Base-by-base conservation (phyloP, 2,888 invertebrate species). In the Sphinx pinastri region DNA sequence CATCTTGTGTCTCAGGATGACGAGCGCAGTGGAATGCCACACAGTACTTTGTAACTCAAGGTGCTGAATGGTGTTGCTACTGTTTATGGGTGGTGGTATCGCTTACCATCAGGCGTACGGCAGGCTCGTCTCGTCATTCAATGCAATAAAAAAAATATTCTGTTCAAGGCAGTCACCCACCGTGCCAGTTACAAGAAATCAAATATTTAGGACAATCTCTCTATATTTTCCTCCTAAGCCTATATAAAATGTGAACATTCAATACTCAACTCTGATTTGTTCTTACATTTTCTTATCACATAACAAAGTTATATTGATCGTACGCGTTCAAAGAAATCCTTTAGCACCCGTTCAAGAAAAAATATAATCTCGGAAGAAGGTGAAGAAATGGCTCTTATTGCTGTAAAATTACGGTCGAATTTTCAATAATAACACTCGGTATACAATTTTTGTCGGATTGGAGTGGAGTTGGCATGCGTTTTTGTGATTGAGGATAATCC, bases 241-340 rank as follows among this genome's bases (percentile, higher is more conserved):
- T 55, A 55, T 55, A n/a, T 2, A 19, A 38, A 38, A 38, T 38
- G 38, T 57, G 7, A 57, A 60, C 45, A 60, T 60, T n/a, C 45
- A 16, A 60, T 60, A 74, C 77, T 83, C 80, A 80, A 81, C 79
- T 82, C 77, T 81, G 80, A 81, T 82, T 31, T 58, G 45, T 51
- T 52, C 51, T 38, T 52, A 49, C 31, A 58, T 51, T 82, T 81
- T 77, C 82, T 81, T 81, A 76, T 81, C 75, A 77, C 73, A 69
- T 25, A 52, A 25, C 59, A 54, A 69, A 52, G 73, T 76, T 73
- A 76, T 86, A 87, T 86, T 80, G 89, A 88, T 85, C 84, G 84
- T 76, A 79, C 77, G 74, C 82, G 78, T 77, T 78, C 77, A 82
- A 85, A 84, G 83, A 69, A 69, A 63, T 69, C 69, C 47, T 63